phyloP scores from a whole-genome alignment of 2,113 vertebrate genomes.

The Merops nubicus region DNA sequence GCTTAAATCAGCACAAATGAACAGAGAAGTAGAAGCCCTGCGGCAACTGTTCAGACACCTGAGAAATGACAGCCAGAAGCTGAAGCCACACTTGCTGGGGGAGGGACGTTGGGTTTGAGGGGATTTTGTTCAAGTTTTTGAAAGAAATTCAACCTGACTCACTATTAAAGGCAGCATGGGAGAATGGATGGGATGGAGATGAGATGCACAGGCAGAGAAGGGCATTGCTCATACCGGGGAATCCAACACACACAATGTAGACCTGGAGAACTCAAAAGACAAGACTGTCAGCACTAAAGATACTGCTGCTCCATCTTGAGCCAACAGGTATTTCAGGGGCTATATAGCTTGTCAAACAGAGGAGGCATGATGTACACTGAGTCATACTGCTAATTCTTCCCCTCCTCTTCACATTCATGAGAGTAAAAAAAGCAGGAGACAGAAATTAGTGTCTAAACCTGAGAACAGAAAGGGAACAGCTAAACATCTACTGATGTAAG shows the following conservation, averaged over 20 bases:
- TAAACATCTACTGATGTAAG: not conserved
- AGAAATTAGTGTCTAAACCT: not conserved
- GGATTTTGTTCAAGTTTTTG: not conserved
- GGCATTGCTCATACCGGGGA: not conserved
- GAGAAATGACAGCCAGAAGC: constrained; percentile 20
- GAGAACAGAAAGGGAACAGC: not conserved
- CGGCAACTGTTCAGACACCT: not conserved
- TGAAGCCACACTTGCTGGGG: not conserved
- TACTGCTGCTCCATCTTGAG: not conserved
- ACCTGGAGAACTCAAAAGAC: not conserved
- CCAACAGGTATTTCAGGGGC: not conserved
- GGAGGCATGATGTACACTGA: not conserved
- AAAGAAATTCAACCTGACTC: not conserved
- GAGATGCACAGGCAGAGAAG: not conserved
- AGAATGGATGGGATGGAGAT: not conserved
- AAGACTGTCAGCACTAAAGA: not conserved
- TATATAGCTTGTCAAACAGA: not conserved
- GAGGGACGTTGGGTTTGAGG: not conserved
- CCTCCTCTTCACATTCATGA: not conserved
- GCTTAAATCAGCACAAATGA: constrained; percentile 7
- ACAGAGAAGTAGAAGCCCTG: not conserved
- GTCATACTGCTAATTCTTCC: not conserved
- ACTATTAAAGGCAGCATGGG: not conserved
- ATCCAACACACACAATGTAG: not conserved
- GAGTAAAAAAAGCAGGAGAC: not conserved